Percentiles rank a stretch among this genome's conserved stretches.
These are phyloP conservation scores for Aurelia coerulea DNA, from an alignment of 30 jellyfish, hydroid and myxozoan genomes.

Conservation along the genomic window DNA sequence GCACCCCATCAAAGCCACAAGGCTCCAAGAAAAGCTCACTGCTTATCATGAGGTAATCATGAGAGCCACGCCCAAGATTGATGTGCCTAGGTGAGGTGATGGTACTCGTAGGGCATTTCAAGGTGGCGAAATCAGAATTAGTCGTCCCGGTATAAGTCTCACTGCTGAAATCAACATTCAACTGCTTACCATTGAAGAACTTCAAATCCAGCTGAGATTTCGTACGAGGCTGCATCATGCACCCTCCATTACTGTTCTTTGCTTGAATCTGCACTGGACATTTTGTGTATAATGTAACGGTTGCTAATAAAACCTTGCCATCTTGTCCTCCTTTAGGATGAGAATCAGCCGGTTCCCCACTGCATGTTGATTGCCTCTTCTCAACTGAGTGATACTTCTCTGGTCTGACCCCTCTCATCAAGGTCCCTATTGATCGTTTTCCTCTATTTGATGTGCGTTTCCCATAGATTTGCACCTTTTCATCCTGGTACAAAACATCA, in stretches of 20 bases:
- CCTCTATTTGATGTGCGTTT: background rate
- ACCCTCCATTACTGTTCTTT: background rate
- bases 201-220: background rate
- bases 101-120: conserved; percentile 21
- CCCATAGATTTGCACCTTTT: background rate
- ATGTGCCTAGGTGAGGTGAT: background rate
- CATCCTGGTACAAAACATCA: background rate
- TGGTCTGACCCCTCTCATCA: background rate
- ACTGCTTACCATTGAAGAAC: conserved; percentile 2
- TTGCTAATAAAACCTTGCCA: conserved; percentile 15
- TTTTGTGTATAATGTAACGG: conserved; percentile 1
- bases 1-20: background rate
- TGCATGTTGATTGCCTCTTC: background rate
- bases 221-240: conserved; percentile 25
- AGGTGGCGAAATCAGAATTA: background rate
- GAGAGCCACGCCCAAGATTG: background rate
- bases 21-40: conserved; percentile 16
- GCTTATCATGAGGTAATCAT: background rate
- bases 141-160: background rate
- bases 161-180: background rate
- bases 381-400: background rate
- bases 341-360: background rate
- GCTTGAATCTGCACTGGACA: conserved; percentile 5
- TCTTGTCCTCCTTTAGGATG: conserved; percentile 9
- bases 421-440: background rate